Evolutionary conservation across 2,888 invertebrate genomes (phyloP).

Genomic region (Lathronympha strigana): DNA sequence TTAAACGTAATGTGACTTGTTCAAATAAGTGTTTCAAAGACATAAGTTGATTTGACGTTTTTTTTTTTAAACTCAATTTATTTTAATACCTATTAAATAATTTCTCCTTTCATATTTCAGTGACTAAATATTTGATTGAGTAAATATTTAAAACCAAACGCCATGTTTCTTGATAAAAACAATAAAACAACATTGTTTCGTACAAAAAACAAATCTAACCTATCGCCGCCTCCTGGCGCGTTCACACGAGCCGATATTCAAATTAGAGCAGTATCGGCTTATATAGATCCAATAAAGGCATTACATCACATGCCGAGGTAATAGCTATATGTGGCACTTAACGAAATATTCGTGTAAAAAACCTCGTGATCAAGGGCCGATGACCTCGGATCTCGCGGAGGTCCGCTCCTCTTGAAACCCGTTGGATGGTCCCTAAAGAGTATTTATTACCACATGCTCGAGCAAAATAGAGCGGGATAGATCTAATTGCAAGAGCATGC

Average conservation of each 20-base stretch:
- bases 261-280: constrained; percentile 38
- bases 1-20: background rate
- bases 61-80: no score
- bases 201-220: background rate
- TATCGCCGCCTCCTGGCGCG: background rate
- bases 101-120: no score
- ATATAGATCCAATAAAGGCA: constrained; percentile 38
- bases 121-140: no score
- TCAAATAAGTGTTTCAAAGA: background rate
- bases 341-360: constrained; percentile 42
- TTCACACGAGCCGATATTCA: constrained; percentile 38
- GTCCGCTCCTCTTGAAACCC: constrained; percentile 11
- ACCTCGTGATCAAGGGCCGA: constrained; percentile 34
- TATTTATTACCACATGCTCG: no score
- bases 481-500: no score
- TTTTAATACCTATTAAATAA: no score
- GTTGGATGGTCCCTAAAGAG: background rate
- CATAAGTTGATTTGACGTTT: no score
- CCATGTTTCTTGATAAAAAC: background rate
- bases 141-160: background rate
- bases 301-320: constrained; percentile 37
- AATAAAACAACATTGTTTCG: background rate
- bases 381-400: constrained; percentile 26
- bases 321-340: constrained; percentile 41
- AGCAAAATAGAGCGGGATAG: no score